Evolutionary conservation across 2,888 invertebrate genomes (phyloP).

Genomic region (Gisinianus flammeolus): DNA sequence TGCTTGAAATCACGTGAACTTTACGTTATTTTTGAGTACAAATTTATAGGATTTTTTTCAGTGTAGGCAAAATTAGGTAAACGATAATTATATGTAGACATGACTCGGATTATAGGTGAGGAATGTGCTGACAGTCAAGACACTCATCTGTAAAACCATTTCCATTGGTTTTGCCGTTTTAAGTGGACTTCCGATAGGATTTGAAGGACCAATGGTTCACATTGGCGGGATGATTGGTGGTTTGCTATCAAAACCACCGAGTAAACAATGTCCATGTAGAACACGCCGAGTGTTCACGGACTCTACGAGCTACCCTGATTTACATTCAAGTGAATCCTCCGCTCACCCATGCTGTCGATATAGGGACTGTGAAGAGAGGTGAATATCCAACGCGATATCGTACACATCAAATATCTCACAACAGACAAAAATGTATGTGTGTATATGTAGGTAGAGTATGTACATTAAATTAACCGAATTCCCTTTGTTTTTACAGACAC

Average conservation of each 20-base stretch:
- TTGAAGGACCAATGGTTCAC: constrained; percentile 64
- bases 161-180: constrained; percentile 62
- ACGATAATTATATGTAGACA: no score
- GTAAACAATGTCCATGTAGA: constrained; percentile 25
- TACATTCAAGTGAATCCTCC: not conserved
- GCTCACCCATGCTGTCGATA: constrained; percentile 48
- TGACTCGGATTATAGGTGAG: no score
- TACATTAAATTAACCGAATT: no score
- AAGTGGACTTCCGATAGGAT: constrained; percentile 63
- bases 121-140: constrained; percentile 62
- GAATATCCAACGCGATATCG: no score
- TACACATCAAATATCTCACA: no score
- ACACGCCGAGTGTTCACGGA: not conserved
- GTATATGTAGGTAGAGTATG: no score
- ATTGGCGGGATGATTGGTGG: constrained; percentile 60
- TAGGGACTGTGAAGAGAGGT: constrained; percentile 56
- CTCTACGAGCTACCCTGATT: not conserved
- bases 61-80: no score
- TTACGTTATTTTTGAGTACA: no score
- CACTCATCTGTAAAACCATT: constrained; percentile 61
- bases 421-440: no score
- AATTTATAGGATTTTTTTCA: not conserved
- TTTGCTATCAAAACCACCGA: constrained; percentile 47
- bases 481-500: constrained; percentile 40
- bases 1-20: no score